Evolutionary conservation across 2,113 vertebrate genomes (phyloP).

Genomic region (Ciconia stormi): DNA sequence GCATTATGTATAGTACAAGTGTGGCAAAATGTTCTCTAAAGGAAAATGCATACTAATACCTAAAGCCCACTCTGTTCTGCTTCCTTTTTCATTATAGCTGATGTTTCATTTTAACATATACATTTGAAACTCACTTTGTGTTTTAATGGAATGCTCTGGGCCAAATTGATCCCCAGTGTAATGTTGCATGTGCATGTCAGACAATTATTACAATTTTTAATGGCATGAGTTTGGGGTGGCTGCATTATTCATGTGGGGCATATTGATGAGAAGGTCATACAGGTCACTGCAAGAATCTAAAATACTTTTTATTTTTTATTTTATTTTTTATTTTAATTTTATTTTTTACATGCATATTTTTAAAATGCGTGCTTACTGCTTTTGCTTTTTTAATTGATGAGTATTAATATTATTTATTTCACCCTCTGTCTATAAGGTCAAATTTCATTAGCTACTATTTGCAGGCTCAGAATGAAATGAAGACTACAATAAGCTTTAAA

Average conservation of each 20-base stretch:
- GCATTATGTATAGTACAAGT: neutral
- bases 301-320: neutral
- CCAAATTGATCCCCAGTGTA: slow-evolving; percentile 48
- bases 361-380: neutral
- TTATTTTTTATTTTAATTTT: no score
- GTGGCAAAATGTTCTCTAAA: neutral
- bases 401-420: neutral
- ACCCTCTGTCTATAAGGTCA: neutral
- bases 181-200: slow-evolving; percentile 30
- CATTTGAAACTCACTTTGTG: slow-evolving; percentile 42
- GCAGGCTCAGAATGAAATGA: neutral
- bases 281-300: slow-evolving; percentile 13
- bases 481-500: slow-evolving; percentile 9
- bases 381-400: neutral
- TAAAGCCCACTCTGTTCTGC: neutral
- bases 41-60: neutral
- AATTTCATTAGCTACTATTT: neutral
- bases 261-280: slow-evolving; percentile 10
- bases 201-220: slow-evolving; percentile 45
- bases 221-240: neutral
- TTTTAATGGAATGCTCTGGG: slow-evolving; percentile 55
- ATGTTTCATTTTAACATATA: slow-evolving; percentile 50
- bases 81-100: slow-evolving; percentile 52
- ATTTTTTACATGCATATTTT: neutral
- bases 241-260: slow-evolving; percentile 43